A percentile compares a stretch with the other conserved stretches of the same genome.
These are phyloP conservation scores for Hypsopygia costalis DNA, from an alignment of 2,888 invertebrate genomes.

Conservation along the genomic window DNA sequence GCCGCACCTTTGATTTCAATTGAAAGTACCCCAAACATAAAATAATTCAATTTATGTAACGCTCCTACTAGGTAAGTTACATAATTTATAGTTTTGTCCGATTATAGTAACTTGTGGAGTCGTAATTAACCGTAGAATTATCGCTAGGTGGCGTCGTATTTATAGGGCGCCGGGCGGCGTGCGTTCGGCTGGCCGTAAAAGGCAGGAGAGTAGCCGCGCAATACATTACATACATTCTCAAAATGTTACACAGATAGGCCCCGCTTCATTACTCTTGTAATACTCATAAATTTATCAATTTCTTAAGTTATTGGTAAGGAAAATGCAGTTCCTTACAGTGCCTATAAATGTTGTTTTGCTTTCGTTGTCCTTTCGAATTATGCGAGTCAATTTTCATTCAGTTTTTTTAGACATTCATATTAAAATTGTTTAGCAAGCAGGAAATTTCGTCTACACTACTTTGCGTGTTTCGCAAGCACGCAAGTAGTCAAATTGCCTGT, in stretches of 20 bases:
- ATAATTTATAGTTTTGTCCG: conserved; percentile 7
- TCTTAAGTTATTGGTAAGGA: too few relatives aligned
- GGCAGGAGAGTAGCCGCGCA: background rate
- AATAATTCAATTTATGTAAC: background rate
- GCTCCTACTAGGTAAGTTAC: background rate
- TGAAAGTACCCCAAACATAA: background rate
- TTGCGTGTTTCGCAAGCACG: too few relatives aligned
- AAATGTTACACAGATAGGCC: background rate
- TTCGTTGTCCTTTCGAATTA: too few relatives aligned
- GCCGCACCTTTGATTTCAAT: too few relatives aligned
- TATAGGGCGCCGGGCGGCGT: background rate
- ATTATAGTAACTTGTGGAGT: conserved; percentile 5
- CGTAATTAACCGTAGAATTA: conserved; percentile 8
- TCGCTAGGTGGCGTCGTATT: conserved; percentile 9
- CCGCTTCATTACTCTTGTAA: background rate
- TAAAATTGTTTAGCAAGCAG: too few relatives aligned
- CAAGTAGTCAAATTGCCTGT: too few relatives aligned
- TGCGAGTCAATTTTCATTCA: too few relatives aligned
- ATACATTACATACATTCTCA: background rate
- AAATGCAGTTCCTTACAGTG: too few relatives aligned
- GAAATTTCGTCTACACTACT: too few relatives aligned
- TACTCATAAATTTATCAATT: background rate
- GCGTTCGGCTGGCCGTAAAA: conserved; percentile 4
- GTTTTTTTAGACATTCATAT: too few relatives aligned
- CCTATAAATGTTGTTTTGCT: too few relatives aligned